A percentile compares a stretch with the other conserved stretches of the same genome.
phyloP scores from a whole-genome alignment of 2,797 vertebrate species.

The Mycteria americana region DNA sequence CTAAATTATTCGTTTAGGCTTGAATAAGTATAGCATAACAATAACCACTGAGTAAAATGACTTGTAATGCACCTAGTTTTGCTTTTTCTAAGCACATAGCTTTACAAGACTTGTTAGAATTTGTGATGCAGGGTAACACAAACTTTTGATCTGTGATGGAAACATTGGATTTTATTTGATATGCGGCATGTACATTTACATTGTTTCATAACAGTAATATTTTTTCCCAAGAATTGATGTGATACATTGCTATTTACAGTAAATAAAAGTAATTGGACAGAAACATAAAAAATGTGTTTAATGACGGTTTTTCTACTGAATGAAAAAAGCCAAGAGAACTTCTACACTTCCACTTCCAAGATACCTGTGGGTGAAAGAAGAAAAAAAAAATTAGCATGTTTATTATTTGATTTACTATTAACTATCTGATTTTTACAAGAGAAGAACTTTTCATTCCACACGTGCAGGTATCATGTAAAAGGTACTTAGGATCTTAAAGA shows the following conservation, averaged over 20 bases:
- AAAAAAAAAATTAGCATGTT: background rate
- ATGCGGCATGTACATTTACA: background rate
- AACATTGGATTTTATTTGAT: background rate
- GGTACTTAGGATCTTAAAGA: background rate
- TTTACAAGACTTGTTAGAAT: background rate
- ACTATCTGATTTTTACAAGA: background rate
- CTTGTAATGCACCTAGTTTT: background rate
- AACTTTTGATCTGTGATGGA: background rate
- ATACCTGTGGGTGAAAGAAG: slow-evolving; percentile 22
- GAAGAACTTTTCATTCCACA: background rate
- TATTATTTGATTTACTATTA: background rate
- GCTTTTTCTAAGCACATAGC: background rate
- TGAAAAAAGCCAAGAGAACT: background rate
- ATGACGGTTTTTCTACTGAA: background rate
- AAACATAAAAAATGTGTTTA: background rate
- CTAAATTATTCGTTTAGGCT: background rate
- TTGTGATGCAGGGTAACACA: background rate
- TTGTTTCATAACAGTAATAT: background rate
- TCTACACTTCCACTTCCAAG: background rate
- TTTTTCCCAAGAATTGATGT: background rate
- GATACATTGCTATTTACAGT: background rate
- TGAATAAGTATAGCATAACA: background rate
- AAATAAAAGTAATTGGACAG: background rate
- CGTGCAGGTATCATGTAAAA: background rate
- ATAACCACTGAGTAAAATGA: background rate